Base-by-base conservation (phyloP, 2,888 invertebrate genomes). In the Dorcus hopei region DNA sequence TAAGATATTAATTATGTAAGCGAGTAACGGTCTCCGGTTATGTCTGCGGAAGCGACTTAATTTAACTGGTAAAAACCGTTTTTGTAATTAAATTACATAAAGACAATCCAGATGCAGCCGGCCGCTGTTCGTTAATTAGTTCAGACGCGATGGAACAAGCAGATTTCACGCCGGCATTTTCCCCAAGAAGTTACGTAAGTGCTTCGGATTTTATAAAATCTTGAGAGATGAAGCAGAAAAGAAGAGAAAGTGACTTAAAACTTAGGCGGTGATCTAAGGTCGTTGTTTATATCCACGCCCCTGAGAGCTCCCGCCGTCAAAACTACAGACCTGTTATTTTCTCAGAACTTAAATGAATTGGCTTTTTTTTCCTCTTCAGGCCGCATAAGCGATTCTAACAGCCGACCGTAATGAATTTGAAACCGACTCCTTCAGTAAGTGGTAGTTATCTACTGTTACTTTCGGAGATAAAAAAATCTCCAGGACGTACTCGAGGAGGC, bases 371-470 rank as follows among this genome's bases (percentile, higher is more conserved):
- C 61, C 48, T 43, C 52, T 61, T 45, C 57, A 33, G 48, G 50
- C 49, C 50, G 43, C 52, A 49, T 61, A 65, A 68, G 66, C 66
- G 66, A 68, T 70, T 71, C 68, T 66, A 65, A 66, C 66, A 64
- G 58, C 69, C 58, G 26, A 67, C 67, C 65, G 70, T 74, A 73
- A 74, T 73, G 72, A 72, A 70, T 70, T 68, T 61, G 55, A 59
- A 58, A 58, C 58, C 64, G 69, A 73, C 74, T 74, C 68, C 73
- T 74, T 73, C 72, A 72, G 74, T 74, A 74, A 74, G 72, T 75
- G 70, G 68, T 72, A 69, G 70, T 72, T 72, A 73, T 74, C 74
- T 73, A 73, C 74, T 68, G 73, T 72, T 9, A 49, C 40, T 33
- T 33, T 33, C 26, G 16, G 39, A 51, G 51, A 51, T 51, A 51